Conservation (phyloP, 2,888 invertebrate genomes). For the Perdita meconis region DNA sequence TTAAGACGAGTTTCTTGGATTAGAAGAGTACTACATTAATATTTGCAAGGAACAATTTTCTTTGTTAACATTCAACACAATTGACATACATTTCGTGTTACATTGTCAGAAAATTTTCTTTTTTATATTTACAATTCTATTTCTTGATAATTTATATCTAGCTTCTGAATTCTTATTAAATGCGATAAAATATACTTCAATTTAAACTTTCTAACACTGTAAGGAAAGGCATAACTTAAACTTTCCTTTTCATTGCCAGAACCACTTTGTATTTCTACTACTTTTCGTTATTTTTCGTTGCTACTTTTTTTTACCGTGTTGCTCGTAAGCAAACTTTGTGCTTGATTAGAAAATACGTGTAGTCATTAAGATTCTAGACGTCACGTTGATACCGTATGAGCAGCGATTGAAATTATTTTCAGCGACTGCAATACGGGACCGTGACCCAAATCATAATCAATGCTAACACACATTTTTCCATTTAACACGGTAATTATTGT, state of each 20-base stretch:
- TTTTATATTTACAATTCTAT: background rate
- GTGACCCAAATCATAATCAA: constrained; percentile 42
- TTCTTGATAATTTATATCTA: too few species aligned
- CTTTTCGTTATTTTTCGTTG: background rate
- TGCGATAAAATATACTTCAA: too few species aligned
- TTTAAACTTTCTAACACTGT: too few species aligned
- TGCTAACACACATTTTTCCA: constrained; percentile 28
- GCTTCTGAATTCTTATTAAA: too few species aligned
- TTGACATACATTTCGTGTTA: constrained; percentile 1
- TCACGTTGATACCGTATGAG: constrained; percentile 58
- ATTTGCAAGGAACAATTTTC: too few species aligned
- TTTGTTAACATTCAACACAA: background rate
- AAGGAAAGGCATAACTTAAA: too few species aligned
- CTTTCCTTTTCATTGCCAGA: too few species aligned
- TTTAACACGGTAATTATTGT: background rate
- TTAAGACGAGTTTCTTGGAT: too few species aligned
- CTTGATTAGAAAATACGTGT: constrained; percentile 27
- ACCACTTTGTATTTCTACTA: too few species aligned
- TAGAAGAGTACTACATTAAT: too few species aligned
- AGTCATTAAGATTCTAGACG: constrained; percentile 56
- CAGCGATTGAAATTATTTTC: constrained; percentile 61
- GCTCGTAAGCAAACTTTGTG: constrained; percentile 1
- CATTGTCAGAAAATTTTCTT: background rate
- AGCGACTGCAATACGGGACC: constrained; percentile 54
- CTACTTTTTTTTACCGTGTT: background rate